A percentile compares a stretch with the other conserved stretches of the same genome.
Conservation (phyloP, 1,140 invertebrate genomes). For the Papilio glaucus region DNA sequence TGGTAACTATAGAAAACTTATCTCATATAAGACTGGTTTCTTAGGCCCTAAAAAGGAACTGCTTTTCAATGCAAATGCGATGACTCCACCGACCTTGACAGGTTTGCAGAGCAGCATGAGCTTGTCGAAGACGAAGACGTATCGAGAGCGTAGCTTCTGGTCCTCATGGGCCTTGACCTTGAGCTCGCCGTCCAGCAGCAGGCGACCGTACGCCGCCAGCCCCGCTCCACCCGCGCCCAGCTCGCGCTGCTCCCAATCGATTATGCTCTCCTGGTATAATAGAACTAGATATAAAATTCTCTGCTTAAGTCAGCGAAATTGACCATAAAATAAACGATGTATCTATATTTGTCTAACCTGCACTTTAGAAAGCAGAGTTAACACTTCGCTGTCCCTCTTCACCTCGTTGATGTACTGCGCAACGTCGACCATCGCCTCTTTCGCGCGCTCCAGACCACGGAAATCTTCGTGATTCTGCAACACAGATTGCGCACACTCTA, state of each 20-base stretch:
- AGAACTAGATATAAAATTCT: too few species aligned
- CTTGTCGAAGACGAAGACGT: slow-evolving; percentile 98
- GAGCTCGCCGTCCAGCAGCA: slow-evolving; percentile 96
- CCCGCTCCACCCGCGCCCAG: slow-evolving; percentile 90
- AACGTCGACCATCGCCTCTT: slow-evolving; percentile 98
- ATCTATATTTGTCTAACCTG: slow-evolving; percentile 83
- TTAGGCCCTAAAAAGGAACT: too few species aligned
- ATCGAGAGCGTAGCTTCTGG: slow-evolving; percentile 92
- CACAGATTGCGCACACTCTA: slow-evolving; percentile 3
- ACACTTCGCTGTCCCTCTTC: slow-evolving; percentile 97
- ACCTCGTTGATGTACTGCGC: slow-evolving; percentile 99
- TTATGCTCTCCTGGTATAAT: slow-evolving; percentile 89
- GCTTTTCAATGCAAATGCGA: neutral
- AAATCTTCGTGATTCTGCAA: slow-evolving; percentile 91
- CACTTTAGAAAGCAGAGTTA: slow-evolving; percentile 95
- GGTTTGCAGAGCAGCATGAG: slow-evolving; percentile 97
- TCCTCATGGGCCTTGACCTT: slow-evolving; percentile 96
- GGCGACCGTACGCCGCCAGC: slow-evolving; percentile 94
- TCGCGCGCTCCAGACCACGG: slow-evolving; percentile 91
- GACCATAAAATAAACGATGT: too few species aligned
- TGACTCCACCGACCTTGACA: slow-evolving; percentile 86
- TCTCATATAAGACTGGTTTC: too few species aligned
- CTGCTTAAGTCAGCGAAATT: too few species aligned
- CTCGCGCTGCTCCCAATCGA: slow-evolving; percentile 92
- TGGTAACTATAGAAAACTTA: too few species aligned